Base-by-base conservation (phyloP, 2,113 vertebrate species). In the Dolichotis patagonum region DNA sequence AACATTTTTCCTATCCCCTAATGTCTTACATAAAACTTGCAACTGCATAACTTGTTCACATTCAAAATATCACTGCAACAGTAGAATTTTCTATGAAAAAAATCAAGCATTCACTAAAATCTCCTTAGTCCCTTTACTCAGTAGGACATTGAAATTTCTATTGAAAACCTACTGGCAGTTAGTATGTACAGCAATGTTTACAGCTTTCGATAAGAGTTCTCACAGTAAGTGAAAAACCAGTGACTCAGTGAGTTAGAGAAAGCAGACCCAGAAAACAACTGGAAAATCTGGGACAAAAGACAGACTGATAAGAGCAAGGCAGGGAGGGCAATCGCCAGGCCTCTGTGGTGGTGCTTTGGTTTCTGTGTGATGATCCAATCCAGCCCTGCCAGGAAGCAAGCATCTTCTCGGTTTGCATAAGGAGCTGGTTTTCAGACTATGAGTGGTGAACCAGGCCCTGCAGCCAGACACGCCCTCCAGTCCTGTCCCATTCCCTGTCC, bases 61-160 rank as follows among this genome's bases (percentile, higher is more conserved):
- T 91, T 90, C 80, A 91, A 30, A 91, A 78, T 93, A 81, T 77
- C 43, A 81, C 28, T 65, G n/a, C 58, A 85, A 58, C 52, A 80
- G 65, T 43, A 84, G 30, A 54, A 73, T 92, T 83, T 67, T 90
- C 88, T 81, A 75, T 63, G 38, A 69, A 87, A 54, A 81, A 73
- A 41, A 49, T 16, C 8, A 91, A 82, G 38, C 58, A 78, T 77
- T 93, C 16, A 52, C 26, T 88, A 46, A 83, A 96, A 62, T 78
- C 35, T 63, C 16, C 56, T 32, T 35, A 49, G 32, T 54, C 11
- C 62, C 38, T 94, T 58, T 41, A 82, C 63, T 83, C 30, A 60
- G 65, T 56, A 77, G 32, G 86, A 75, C 85, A 71, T 54, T 92
- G 43, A 93, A 38, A 75, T 71, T 67, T 88, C 10, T 73, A 22